phyloP scores from a whole-genome alignment of 1,140 invertebrate species.

The Procambarus clarkii region DNA sequence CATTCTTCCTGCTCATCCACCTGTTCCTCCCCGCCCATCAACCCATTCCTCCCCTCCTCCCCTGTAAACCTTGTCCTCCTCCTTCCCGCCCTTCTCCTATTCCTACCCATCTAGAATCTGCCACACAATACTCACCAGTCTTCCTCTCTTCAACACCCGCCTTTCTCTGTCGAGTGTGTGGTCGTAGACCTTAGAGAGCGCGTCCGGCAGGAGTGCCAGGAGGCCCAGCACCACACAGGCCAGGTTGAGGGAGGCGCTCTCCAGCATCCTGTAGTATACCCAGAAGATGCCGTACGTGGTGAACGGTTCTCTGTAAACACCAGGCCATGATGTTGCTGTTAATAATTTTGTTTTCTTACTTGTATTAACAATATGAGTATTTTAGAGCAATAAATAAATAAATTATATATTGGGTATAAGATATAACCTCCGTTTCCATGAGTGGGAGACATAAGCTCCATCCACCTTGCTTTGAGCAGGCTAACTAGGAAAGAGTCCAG shows the following conservation, averaged over 20 bases:
- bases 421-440: too few species aligned
- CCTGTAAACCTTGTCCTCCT: background rate
- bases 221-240: conserved; percentile 79
- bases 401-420: too few species aligned
- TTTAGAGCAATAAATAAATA: too few species aligned
- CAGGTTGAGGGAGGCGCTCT: conserved; percentile 81
- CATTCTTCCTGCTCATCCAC: background rate
- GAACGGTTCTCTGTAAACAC: conserved; percentile 13
- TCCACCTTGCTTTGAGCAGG: too few species aligned
- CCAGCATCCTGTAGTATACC: conserved; percentile 80
- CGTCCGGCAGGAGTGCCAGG: conserved; percentile 81
- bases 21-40: too few species aligned
- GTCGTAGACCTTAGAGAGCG: background rate
- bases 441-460: too few species aligned
- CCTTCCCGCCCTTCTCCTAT: background rate
- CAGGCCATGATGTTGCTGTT: too few species aligned
- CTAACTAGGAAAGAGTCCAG: too few species aligned
- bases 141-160: background rate
- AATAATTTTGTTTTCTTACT: too few species aligned
- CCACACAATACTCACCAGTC: background rate
- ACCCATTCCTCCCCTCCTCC: background rate
- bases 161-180: background rate
- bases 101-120: background rate
- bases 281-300: conserved; percentile 77
- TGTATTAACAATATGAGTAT: too few species aligned